These are phyloP conservation scores for Apodemus sylvaticus DNA, from an alignment of 2,113 vertebrate species.

Conservation along the genomic window DNA sequence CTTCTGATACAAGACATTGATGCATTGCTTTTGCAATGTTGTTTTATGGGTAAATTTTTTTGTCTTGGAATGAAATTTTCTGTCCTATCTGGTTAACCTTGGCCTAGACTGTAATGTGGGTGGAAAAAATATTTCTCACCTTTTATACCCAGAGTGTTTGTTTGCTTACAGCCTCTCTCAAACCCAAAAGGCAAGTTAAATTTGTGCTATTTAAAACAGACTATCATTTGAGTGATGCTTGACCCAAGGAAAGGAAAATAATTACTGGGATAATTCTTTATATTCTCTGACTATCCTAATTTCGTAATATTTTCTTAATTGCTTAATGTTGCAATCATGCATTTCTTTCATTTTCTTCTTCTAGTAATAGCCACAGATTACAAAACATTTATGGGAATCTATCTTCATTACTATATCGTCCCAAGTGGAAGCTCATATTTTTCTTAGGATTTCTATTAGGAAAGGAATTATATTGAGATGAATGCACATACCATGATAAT, in stretches of 20 bases:
- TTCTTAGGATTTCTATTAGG: conserved; percentile 45
- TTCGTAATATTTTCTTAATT: conserved; percentile 50
- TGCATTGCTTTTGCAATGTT: not conserved
- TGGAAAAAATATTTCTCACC: not conserved
- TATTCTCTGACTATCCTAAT: not conserved
- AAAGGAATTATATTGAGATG: conserved; percentile 28
- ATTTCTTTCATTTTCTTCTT: conserved; percentile 46
- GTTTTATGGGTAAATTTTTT: conserved; percentile 5
- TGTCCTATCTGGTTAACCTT: not conserved
- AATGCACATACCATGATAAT: not conserved
- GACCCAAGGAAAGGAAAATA: not conserved
- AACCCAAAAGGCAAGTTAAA: not conserved
- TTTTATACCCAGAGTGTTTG: not conserved
- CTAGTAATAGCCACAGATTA: not conserved
- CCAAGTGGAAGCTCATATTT: conserved; percentile 13
- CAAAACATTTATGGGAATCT: conserved; percentile 49
- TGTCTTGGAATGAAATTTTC: not conserved
- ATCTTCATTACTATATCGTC: not conserved
- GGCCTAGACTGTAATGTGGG: not conserved
- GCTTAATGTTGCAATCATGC: conserved; percentile 29
- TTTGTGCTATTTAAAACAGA: not conserved
- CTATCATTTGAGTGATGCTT: not conserved
- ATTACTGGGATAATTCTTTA: not conserved
- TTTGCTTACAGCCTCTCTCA: not conserved
- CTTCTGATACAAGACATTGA: not conserved